These are phyloP conservation scores for Poecilus cupreus DNA, from an alignment of 2,888 invertebrate species.

Conservation along the genomic window DNA sequence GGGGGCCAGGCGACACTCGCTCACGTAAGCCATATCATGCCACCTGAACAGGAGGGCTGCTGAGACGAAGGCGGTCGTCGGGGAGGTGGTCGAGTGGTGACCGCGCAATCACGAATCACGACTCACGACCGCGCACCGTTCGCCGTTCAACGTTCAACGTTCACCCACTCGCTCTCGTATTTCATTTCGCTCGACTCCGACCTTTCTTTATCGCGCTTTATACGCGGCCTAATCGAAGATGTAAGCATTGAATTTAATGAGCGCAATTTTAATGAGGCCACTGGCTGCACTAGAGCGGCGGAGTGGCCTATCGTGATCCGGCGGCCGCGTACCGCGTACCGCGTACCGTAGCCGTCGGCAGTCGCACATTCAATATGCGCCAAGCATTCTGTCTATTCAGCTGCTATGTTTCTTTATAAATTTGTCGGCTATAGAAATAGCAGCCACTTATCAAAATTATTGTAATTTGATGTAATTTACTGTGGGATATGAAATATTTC, in stretches of 20 bases:
- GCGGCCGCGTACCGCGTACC: neutral
- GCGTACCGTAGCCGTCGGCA: neutral
- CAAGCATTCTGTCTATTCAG: neutral
- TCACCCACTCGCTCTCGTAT: conserved; percentile 38
- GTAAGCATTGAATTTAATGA: conserved; percentile 66
- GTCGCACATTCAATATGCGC: conserved; percentile 25
- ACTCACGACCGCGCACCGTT: conserved; percentile 42
- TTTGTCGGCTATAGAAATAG: conserved; percentile 27
- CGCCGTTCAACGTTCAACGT: no score
- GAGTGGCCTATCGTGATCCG: conserved; percentile 25
- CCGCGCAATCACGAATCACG: conserved; percentile 49
- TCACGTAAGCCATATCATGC: conserved; percentile 58
- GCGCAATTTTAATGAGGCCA: conserved; percentile 65
- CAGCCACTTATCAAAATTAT: conserved; percentile 41
- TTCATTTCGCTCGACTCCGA: conserved; percentile 61
- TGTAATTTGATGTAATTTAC: conserved; percentile 39
- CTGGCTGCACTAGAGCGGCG: conserved; percentile 17
- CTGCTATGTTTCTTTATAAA: conserved; percentile 26
- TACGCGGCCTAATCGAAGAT: conserved; percentile 62
- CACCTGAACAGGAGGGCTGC: neutral
- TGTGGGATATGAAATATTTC: conserved; percentile 39
- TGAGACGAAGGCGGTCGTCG: neutral
- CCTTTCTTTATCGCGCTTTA: conserved; percentile 63
- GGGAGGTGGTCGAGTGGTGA: neutral
- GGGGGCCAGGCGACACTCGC: conserved; percentile 54